Evolutionary conservation across 2,113 vertebrate species (phyloP), one percentile per base, ranked within the genome.

Genomic region (Corythornis cristatus): DNA sequence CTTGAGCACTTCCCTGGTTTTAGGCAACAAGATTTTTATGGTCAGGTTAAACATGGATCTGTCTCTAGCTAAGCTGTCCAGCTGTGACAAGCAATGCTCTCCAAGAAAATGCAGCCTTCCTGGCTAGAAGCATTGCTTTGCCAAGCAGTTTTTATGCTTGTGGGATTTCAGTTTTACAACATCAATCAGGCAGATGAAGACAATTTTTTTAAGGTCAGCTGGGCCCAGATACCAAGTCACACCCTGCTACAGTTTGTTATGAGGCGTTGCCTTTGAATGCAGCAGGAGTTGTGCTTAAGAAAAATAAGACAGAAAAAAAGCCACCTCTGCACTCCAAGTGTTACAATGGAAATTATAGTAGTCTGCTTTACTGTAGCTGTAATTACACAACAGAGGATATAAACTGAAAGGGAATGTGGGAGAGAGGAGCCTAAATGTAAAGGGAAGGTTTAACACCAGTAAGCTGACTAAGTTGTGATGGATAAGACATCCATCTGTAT

Each of bases 81-180:
- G 71, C 82, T 85, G 64, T 83, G 82, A 71, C 89, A 68, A 93
- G 75, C 60, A 74, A 7, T 0, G 6, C 64, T 89, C 31, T 93
- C 93, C 85, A 96, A 91, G 90, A 91, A 95, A 66, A 71, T 25
- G 35, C 51, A 93, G 72, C 61, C 67, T 90, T 42, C 42, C 46
- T 94, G 85, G 72, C 90, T 89, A 42, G 79, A 70, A 88, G 72
- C 31, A 9, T 60, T 90, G 93, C 92, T 94, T 91, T 0, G 3
- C 68, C 76, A 83, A 93, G 89, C 79, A 67, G 23, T 89, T 89
- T 65, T 74, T 60, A 2, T 83, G 67, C 78, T 60, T 93, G 79
- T 57, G 79, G 83, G 91, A 91, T 88, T 95, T 93, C 72, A 92
- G 67, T 93, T 93, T 93, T 89, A 61, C 56, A 71, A 33, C 75